Percentiles rank a stretch among this genome's conserved stretches.
These are phyloP conservation scores for Copidosoma aretas DNA, from an alignment of 2,888 invertebrate species.

Conservation along the genomic window DNA sequence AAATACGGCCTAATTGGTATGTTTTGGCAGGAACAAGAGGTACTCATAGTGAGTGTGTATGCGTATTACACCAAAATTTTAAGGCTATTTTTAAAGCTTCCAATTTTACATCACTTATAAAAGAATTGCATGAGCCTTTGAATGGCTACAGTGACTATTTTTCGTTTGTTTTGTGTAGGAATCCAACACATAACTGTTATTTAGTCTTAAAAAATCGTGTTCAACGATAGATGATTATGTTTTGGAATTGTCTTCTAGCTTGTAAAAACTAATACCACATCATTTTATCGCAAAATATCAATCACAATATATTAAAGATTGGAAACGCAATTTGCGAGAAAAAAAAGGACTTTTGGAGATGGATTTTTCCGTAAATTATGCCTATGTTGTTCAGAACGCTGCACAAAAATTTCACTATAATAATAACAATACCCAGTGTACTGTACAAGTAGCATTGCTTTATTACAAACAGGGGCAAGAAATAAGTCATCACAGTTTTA, in stretches of 20 bases:
- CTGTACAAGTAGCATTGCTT: neutral
- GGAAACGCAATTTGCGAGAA: neutral
- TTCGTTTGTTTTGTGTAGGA: neutral
- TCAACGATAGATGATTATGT: neutral
- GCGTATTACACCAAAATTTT: neutral
- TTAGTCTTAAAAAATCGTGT: neutral
- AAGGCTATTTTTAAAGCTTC: neutral
- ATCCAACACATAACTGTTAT: neutral
- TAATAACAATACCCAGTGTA: neutral
- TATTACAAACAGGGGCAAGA: neutral
- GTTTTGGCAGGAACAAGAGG: neutral
- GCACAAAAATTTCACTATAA: neutral
- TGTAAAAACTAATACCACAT: neutral
- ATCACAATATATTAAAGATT: neutral
- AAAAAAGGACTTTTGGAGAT: neutral
- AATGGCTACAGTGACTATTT: neutral
- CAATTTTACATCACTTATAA: neutral
- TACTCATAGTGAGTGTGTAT: neutral
- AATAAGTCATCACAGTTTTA: neutral
- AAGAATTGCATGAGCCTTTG: neutral
- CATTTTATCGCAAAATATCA: neutral
- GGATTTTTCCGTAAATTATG: neutral
- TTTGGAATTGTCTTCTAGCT: neutral
- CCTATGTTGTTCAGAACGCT: neutral
- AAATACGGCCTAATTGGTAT: neutral